Base-by-base conservation (phyloP, 2,113 vertebrate species). In the Cromileptes altivelis region DNA sequence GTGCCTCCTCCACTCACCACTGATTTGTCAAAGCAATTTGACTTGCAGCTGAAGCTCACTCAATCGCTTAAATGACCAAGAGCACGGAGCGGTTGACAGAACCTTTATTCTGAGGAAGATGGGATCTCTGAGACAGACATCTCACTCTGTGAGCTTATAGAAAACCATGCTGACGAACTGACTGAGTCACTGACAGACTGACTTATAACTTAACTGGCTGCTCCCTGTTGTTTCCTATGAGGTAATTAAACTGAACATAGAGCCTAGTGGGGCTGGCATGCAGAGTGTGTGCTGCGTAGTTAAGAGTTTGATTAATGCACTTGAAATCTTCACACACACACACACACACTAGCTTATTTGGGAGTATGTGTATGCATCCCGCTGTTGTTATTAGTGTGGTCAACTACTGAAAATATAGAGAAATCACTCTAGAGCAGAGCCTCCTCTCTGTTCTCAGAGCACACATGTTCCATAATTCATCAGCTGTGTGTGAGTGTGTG, bases 391-490 rank as follows among this genome's bases (percentile, higher is more conserved):
- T 79, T 84, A 74, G 73, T 70, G 75, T 80, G 42, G 78, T 83
- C 74, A 85, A 55, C 67, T 37, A 23, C 67, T 71, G 50, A 63
- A 67, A 64, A 81, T 71, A 62, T 75, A 19, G 33, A 86, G 78
- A 47, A 45, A 78, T 85, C 47, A 50, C 81, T 69, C 40, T 27
- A 40, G 64, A 86, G 52, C 49, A 0, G 7, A 57, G 61, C n/a
- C 61, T 65, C 58, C 78, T 65, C 62, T 74, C 78, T 57, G 19
- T 53, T 71, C 81, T 80, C 82, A 78, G 61, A 86, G 63, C 70
- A 25, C 42, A 77, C 0, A 45, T 80, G 70, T 89, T 88, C 89
- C 81, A 83, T 90, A 89, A 91, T 89, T 89, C 72, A 90, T 89
- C 72, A 81, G 71, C 71, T 70, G 83, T 74, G 63, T 73, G 85